phyloP scores from a whole-genome alignment of 2,888 invertebrate species.

The Idaea straminata region DNA sequence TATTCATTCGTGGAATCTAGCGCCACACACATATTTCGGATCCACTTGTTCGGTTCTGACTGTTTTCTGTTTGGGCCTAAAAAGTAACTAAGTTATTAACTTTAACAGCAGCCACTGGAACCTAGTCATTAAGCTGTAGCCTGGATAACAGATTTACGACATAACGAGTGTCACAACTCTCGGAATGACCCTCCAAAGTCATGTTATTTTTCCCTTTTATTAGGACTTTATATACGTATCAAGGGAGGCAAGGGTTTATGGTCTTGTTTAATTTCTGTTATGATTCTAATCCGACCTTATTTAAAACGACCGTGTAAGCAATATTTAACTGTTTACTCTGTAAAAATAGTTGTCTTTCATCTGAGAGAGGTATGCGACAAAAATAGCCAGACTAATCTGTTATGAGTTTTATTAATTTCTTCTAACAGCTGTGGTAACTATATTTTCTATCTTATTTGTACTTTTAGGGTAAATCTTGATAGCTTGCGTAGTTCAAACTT shows the following conservation, averaged over 20 bases:
- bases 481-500: too few relatives aligned
- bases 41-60: too few relatives aligned
- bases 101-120: slow-evolving; percentile 5
- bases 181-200: slow-evolving; percentile 6
- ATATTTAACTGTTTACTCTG: background rate
- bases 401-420: background rate
- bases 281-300: background rate
- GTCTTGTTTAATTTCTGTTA: background rate
- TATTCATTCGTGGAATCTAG: too few relatives aligned
- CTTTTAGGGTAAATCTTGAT: too few relatives aligned
- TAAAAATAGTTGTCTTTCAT: background rate
- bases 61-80: background rate
- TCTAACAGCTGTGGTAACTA: background rate
- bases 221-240: background rate
- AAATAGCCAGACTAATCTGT: background rate
- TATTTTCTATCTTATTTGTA: background rate
- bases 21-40: too few relatives aligned
- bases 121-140: slow-evolving; percentile 7
- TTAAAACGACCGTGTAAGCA: background rate
- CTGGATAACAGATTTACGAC: slow-evolving; percentile 11
- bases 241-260: background rate
- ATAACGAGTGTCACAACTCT: slow-evolving; percentile 15
- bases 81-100: background rate
- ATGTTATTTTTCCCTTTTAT: background rate
- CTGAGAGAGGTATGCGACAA: background rate